Evolutionary conservation across 2,888 invertebrate genomes (phyloP).

Genomic region (Didymodactylos carnosus): DNA sequence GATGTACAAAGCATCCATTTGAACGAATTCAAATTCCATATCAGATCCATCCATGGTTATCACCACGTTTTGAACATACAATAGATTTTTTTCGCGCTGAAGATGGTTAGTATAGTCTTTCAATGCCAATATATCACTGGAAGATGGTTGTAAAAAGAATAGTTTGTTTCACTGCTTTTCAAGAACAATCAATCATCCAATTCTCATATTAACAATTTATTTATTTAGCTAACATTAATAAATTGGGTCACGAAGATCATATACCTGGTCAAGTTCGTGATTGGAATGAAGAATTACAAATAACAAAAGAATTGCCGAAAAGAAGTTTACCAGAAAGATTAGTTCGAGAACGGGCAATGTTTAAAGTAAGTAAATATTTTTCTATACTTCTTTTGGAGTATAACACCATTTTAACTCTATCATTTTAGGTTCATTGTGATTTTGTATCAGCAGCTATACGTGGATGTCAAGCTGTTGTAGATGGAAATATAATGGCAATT

Average conservation of each 20-base stretch:
- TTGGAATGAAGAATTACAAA: constrained; percentile 98
- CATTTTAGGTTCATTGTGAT: constrained; percentile 54
- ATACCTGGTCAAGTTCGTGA: constrained; percentile 70
- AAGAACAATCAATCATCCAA: background rate
- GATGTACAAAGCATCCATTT: constrained; percentile 66
- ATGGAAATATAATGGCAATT: constrained; percentile 98
- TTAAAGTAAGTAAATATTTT: constrained; percentile 47
- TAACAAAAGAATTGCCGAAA: constrained; percentile 76
- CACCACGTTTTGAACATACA: constrained; percentile 71
- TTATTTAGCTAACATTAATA: constrained; percentile 2
- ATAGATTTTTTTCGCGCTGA: constrained; percentile 94
- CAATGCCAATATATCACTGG: too few relatives aligned
- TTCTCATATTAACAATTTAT: background rate
- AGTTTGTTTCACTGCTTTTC: too few relatives aligned
- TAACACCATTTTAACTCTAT: background rate
- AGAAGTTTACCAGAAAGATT: constrained; percentile 77
- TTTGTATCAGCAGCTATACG: constrained; percentile 92
- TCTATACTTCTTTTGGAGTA: background rate
- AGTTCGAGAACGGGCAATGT: constrained; percentile 79
- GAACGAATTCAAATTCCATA: constrained; percentile 92
- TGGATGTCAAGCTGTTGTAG: constrained; percentile 89
- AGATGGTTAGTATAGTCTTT: too few relatives aligned
- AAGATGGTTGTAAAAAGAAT: too few relatives aligned
- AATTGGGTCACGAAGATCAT: constrained; percentile 13
- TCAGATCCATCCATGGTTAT: constrained; percentile 83